phyloP scores from a whole-genome alignment of 2,113 vertebrate species.

The Gasterosteus aculeatus region DNA sequence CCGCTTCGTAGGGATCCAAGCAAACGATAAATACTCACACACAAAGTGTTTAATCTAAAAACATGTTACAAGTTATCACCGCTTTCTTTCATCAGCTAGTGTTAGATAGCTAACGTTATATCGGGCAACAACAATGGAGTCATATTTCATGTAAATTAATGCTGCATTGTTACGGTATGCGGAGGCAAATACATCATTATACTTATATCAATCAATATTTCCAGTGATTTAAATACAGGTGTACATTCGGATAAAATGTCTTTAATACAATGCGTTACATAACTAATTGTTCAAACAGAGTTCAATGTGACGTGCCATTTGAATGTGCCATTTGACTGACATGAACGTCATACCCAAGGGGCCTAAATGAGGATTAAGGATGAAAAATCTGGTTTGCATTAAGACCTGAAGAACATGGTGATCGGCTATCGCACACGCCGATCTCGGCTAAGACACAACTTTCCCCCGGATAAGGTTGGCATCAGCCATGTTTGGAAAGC shows the following conservation, averaged over 20 bases:
- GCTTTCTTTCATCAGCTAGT: neutral
- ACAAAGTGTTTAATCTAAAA: neutral
- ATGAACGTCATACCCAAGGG: rapidly evolving
- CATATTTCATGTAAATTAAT: neutral
- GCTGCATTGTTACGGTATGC: neutral
- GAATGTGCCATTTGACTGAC: neutral
- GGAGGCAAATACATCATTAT: neutral
- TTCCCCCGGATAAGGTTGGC: neutral
- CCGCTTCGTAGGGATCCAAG: too few species aligned
- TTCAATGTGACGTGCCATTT: neutral
- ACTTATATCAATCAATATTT: neutral
- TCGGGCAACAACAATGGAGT: neutral
- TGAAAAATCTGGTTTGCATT: neutral
- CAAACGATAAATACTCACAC: neutral
- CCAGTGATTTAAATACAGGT: rapidly evolving
- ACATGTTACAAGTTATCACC: neutral
- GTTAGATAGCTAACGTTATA: neutral
- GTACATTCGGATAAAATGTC: rapidly evolving
- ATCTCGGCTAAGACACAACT: neutral
- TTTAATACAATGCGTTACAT: neutral
- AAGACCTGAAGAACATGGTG: neutral
- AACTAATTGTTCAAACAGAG: neutral
- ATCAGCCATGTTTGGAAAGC: neutral
- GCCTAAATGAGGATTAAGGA: neutral
- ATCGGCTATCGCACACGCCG: neutral